Base-by-base conservation (phyloP, 2,113 vertebrate species). In the Psephotus haematonotus region DNA sequence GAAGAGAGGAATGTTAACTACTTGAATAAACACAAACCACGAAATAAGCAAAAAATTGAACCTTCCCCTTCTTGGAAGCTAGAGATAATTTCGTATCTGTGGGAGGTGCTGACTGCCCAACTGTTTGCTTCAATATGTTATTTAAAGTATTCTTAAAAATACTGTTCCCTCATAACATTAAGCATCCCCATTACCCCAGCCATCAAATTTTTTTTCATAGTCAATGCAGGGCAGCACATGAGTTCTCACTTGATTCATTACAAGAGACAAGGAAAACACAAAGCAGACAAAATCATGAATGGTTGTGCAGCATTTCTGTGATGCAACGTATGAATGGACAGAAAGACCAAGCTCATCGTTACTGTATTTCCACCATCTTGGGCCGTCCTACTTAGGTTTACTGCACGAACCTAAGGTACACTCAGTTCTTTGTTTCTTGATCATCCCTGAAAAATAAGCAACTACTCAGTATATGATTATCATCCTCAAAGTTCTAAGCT, bases 141-240 rank as follows among this genome's bases (percentile, higher is more conserved):
- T 89, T 96, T 95, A 72, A 95, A 82, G 31, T 47, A 57, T 93
- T 86, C 83, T 92, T 79, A 70, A 83, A 81, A 85, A 91, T 35
- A 79, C n/a, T 17, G n/a, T 63, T 96, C 57, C 37, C 50, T 80
- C 46, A 60, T 71, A 87, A 81, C 10, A 17, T 22, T 84, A 78
- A 92, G 31, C 70, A 78, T 72, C 22, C 60, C 46, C 25, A 75
- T 91, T 93, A 79, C 63, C 41, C 47, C 43, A 71, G 20, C 24
- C 59, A 86, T 78, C 83, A 96, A 71, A 83, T 69, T 70, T 3
- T 74, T 92, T 87, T 82, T 89, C 46, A 69, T 50, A 67, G 47
- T 43, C 19, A 91, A 75, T 28, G 13, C 63, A 88, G 64, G 39
- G 33, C 57, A 94, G 53, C 44, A 88, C 78, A 81, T 17, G 9